Base-by-base conservation (phyloP, 2,888 invertebrate genomes). In the Scaptomyza parva region DNA sequence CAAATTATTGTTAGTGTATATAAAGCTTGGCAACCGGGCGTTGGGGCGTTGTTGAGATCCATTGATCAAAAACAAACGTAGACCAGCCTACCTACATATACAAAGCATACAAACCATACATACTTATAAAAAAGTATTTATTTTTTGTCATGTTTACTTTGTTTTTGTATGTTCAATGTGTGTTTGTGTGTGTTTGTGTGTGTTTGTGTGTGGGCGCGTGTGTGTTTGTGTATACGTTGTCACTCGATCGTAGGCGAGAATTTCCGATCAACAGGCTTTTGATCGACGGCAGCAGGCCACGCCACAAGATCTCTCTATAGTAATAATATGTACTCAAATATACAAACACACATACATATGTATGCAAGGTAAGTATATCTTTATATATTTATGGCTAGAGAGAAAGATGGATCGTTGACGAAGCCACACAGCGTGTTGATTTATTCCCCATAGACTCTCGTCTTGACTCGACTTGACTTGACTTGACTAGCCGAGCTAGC, bases 361-460 rank as follows among this genome's bases (percentile, higher is more conserved):
- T 37, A 8, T 39, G 18, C 12, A 18, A 3, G n/a, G 18, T 18
- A 18, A 3, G n/a, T 45, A 8, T 33, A 2, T 18, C 2, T 33
- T 1, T 45, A 45, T 51, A 43, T 33, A 39, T 47, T 22, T 51
- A 44, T 59, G 63, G 26, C 11, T 22, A 17, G 66, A 72, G 60
- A 60, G 62, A 80, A 80, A 89, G 81, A 87, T 83, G 72, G 68
- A 76, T 69, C 65, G 76, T 73, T 78, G 87, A 86, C 79, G 81
- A 78, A 88, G 88, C 88, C 88, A 88, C 88, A 89, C 89, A 89
- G 88, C 81, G 88, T 87, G 88, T 85, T 89, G 89, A 88, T 88
- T 88, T 89, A 89, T 89, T 87, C 89, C 87, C 89, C 83, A 89
- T 74, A 86, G 89, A 86, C 75, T 50, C 50, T 68, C 76, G 86